Base-by-base conservation (phyloP, 1,140 invertebrate genomes). In the Trichonephila clavata region DNA sequence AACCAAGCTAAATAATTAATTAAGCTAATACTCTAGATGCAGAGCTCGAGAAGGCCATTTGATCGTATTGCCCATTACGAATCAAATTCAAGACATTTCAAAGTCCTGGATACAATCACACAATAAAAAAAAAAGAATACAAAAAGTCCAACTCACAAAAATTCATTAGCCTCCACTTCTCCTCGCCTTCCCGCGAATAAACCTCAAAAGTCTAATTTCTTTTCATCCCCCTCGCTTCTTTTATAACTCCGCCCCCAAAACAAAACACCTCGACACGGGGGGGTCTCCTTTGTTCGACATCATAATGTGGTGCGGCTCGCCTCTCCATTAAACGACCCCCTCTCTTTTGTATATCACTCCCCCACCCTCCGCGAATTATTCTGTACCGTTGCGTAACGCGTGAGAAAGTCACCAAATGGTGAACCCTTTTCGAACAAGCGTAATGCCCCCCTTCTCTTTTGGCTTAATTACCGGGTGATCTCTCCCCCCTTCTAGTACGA, bases 401-500 rank as follows among this genome's bases (percentile, higher is more conserved):
- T 92, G 90, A 68, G 90, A 92, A 92, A 92, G 90, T 43, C 90
- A 50, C 90, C 90, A 92, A 81, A 57, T 86, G 90, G 90, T 39
- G 81, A 63, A 77, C 89, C 59, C 71, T 81, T 83, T 50, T 61
- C 77, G 89, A 83, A 89, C 24, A 27, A 71, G 68, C 68, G n/a
- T 43, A 84, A 5, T 20, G 21, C 81, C 80, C 90, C 83, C 61
- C 43, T 50, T 50, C 43, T 50, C 43, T 92, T 92, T 92, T 92
- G 90, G 90, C 81, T 92, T 92, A 92, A 92, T 92, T 92, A 92
- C 90, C 59, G 90, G 81, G 90, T 92, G 90, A 92, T 92, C 71
- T 83, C 65, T 24, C 68, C 68, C n/a, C 24, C 24, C 68, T n/a
- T 20, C 32, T 59, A 8, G 43, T n/a, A 21, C 39, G 60, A 13